These are phyloP conservation scores for Agonopterix alstromeriana DNA, from an alignment of 2,888 invertebrate species.

Conservation along the genomic window DNA sequence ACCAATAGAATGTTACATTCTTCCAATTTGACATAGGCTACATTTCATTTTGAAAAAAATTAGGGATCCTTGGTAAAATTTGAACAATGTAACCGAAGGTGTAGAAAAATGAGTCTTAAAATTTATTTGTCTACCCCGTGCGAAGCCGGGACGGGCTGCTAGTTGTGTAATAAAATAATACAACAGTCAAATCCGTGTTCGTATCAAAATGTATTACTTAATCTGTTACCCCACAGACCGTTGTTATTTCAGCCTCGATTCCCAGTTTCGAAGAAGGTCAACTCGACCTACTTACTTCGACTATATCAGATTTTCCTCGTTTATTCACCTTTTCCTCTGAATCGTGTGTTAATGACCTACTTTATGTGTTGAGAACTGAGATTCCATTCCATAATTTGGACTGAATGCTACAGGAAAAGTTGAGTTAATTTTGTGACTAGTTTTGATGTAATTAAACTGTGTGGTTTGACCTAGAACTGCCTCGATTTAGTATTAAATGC, in stretches of 20 bases:
- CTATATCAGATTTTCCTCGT: conserved; percentile 53
- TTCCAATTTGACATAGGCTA: too few species aligned
- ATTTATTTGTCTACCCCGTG: too few species aligned
- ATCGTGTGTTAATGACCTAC: conserved; percentile 65
- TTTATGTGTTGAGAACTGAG: conserved; percentile 11
- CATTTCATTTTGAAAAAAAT: too few species aligned
- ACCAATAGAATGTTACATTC: too few species aligned
- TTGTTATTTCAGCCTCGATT: conserved; percentile 48
- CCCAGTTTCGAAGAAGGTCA: conserved; percentile 18
- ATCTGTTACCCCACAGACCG: conserved; percentile 8
- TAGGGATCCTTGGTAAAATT: too few species aligned
- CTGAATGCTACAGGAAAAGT: not conserved
- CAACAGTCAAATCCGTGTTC: too few species aligned
- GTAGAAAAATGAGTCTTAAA: too few species aligned
- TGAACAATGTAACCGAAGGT: too few species aligned
- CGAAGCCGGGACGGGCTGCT: too few species aligned
- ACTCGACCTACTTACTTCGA: conserved; percentile 48
- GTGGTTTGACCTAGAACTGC: conserved; percentile 1
- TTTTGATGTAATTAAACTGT: not conserved
- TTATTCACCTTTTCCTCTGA: conserved; percentile 48
- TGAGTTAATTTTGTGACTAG: not conserved
- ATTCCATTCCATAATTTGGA: not conserved
- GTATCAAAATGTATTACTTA: not conserved
- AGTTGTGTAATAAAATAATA: too few species aligned
- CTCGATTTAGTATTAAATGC: conserved; percentile 14